Conservation (phyloP, 53 echinoderm and acorn worm species). For the Apostichopus leukothele region DNA sequence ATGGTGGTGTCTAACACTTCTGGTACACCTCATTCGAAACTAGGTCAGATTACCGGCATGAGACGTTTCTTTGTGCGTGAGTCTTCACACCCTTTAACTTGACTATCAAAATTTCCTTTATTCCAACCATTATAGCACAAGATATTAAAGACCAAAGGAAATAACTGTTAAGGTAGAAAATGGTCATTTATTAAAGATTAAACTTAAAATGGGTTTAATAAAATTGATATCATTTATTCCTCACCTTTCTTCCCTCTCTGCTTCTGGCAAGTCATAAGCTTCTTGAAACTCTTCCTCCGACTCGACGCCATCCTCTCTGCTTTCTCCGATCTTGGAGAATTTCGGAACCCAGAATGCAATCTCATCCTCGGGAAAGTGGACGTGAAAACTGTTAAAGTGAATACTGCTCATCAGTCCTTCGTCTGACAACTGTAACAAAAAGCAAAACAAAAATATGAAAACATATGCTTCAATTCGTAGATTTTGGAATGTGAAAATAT, state of each 20-base stretch:
- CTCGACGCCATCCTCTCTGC: neutral
- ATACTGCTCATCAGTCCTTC: slow-evolving; percentile 66
- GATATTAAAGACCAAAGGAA: too few relatives aligned
- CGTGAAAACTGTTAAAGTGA: slow-evolving; percentile 72
- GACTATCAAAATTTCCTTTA: too few relatives aligned
- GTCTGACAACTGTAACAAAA: slow-evolving; percentile 61
- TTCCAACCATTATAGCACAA: too few relatives aligned
- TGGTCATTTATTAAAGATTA: too few relatives aligned
- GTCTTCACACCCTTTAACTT: too few relatives aligned
- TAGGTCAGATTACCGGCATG: too few relatives aligned
- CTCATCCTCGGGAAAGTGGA: slow-evolving; percentile 71
- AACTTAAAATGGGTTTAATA: too few relatives aligned
- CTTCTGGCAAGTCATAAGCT: neutral
- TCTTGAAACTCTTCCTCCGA: neutral
- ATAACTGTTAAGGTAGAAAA: too few relatives aligned
- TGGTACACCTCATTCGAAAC: too few relatives aligned
- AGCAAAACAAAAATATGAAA: neutral
- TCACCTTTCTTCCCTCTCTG: neutral
- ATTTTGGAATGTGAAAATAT: too few relatives aligned
- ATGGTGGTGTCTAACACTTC: too few relatives aligned
- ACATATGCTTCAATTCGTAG: neutral
- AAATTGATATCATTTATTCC: neutral
- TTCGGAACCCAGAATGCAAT: slow-evolving; percentile 69
- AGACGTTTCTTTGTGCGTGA: too few relatives aligned
- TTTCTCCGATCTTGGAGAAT: neutral